These are phyloP conservation scores for Hirudo medicinalis DNA, from an alignment of 1,140 invertebrate genomes.

Conservation along the genomic window DNA sequence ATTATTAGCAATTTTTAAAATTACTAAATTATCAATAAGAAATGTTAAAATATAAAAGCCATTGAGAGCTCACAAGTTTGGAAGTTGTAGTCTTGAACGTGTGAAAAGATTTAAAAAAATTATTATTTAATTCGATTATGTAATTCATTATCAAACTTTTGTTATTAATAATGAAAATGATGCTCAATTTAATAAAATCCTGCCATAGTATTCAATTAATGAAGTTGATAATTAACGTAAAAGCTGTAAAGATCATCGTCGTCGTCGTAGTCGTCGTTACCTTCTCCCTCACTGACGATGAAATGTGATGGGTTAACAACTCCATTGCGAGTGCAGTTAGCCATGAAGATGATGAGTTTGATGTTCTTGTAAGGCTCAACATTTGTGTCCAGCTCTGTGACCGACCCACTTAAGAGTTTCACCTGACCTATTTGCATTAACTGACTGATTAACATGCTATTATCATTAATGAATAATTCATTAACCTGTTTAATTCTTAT, in stretches of 20 bases:
- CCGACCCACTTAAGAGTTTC: conserved; percentile 28
- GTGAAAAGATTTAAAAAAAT: too few species aligned
- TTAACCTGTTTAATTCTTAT: background rate
- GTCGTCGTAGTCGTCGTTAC: conserved; percentile 23
- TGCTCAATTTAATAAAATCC: too few species aligned
- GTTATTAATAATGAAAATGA: too few species aligned
- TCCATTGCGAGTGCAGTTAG: conserved; percentile 33
- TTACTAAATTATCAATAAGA: too few species aligned
- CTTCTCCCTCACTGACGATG: conserved; percentile 36
- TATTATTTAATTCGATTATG: too few species aligned
- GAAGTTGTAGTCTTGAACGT: too few species aligned
- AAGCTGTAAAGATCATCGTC: background rate
- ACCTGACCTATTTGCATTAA: conserved; percentile 17
- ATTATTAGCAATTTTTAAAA: too few species aligned
- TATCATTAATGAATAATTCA: background rate
- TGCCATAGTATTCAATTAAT: too few species aligned
- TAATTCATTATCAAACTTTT: too few species aligned
- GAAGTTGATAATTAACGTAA: too few species aligned
- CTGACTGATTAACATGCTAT: background rate
- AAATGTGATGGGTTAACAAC: conserved; percentile 34
- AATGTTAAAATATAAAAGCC: too few species aligned
- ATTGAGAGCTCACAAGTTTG: too few species aligned
- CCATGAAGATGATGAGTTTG: conserved; percentile 31
- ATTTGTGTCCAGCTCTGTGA: conserved; percentile 28
- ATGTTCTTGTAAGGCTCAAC: conserved; percentile 29